A percentile compares a stretch with the other conserved stretches of the same genome.
Conservation (phyloP, 2,113 vertebrate genomes). For the Anser brachyrhynchus region DNA sequence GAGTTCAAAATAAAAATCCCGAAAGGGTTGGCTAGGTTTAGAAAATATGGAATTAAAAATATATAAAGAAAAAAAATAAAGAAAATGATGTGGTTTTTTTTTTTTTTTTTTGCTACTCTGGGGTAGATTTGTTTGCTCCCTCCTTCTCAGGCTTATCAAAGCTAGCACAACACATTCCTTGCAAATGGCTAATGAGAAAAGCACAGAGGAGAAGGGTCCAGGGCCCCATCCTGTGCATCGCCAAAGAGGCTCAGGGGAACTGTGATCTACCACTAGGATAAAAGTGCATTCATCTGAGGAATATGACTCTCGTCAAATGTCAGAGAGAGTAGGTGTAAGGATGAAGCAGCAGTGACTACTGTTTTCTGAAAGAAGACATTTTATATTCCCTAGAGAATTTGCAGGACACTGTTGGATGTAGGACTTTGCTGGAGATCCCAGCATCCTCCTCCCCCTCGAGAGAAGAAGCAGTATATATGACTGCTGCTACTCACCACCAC, state of each 20-base stretch:
- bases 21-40: background rate
- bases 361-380: background rate
- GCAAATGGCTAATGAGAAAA: background rate
- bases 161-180: background rate
- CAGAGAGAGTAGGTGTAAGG: accelerated
- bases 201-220: background rate
- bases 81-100: background rate
- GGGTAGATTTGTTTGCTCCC: background rate
- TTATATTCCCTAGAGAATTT: background rate
- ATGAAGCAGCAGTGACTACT: background rate
- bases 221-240: background rate
- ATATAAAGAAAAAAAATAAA: background rate
- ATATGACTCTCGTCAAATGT: accelerated
- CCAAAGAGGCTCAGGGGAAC: background rate
- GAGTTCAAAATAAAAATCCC: background rate
- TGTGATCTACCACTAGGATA: background rate
- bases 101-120: background rate
- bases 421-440: background rate
- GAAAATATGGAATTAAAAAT: no score
- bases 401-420: background rate
- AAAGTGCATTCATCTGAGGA: background rate
- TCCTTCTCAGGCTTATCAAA: background rate
- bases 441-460: background rate
- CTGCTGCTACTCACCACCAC: background rate
- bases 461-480: background rate